Percentiles rank a stretch among this genome's conserved stretches.
Evolutionary conservation across 2,113 vertebrate genomes (phyloP).

Genomic region (Thinocorus orbignyianus): DNA sequence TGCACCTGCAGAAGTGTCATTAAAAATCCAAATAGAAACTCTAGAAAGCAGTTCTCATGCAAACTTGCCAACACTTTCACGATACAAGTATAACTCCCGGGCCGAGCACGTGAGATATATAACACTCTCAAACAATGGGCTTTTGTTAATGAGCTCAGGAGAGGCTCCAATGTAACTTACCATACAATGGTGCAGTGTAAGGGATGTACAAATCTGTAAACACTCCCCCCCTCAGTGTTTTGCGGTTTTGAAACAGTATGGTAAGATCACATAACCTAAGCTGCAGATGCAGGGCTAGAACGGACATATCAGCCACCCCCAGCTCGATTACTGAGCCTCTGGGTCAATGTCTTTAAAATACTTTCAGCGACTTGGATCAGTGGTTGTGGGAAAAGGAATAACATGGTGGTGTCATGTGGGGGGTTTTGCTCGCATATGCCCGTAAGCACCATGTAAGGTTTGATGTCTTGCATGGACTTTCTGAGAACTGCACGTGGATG

Average conservation of each 20-base stretch:
- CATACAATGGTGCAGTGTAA: constrained; percentile 42
- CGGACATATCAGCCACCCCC: not conserved
- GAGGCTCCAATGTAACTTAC: constrained; percentile 15
- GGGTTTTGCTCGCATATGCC: not conserved
- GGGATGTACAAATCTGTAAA: not conserved
- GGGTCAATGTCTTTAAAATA: not conserved
- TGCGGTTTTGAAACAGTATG: not conserved
- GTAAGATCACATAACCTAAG: not conserved
- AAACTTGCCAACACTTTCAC: not conserved
- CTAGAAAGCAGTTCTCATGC: not conserved
- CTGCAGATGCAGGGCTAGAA: not conserved
- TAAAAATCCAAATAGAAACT: not conserved
- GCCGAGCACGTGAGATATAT: not conserved
- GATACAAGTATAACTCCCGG: not conserved
- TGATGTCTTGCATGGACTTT: rapidly evolving
- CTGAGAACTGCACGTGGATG: not conserved
- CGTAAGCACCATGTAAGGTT: not conserved
- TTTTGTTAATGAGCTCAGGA: constrained; percentile 42
- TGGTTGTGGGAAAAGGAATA: rapidly evolving
- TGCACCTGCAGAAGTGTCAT: constrained; percentile 4
- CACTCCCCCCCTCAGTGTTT: not conserved
- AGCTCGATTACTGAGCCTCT: not conserved
- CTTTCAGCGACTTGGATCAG: not conserved
- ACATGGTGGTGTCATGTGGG: rapidly evolving
- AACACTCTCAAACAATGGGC: constrained; percentile 44